Percentiles rank a stretch among this genome's conserved stretches.
phyloP scores from a whole-genome alignment of 64 coral and sea anemone genomes.

The Exaiptasia diaphana region DNA sequence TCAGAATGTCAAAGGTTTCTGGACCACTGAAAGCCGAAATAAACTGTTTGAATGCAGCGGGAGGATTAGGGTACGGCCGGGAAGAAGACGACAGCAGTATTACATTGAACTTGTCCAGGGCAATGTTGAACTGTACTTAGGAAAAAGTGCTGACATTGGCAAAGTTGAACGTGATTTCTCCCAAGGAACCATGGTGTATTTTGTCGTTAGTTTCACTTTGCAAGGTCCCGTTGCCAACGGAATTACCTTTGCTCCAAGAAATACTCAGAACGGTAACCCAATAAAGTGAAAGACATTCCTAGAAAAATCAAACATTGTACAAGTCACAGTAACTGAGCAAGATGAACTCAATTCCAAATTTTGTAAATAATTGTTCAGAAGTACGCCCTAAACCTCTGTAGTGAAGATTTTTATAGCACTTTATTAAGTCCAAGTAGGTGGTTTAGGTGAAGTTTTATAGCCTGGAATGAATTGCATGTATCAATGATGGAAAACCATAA shows the following conservation, averaged over 20 bases:
- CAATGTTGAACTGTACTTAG: conserved; percentile 61
- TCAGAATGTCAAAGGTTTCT: conserved; percentile 48
- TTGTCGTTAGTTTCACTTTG: conserved; percentile 88
- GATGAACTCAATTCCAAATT: no score
- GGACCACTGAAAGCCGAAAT: conserved; percentile 47
- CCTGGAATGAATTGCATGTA: no score
- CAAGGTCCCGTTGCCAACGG: conserved; percentile 78
- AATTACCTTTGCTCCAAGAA: conserved; percentile 53
- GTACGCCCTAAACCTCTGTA: no score
- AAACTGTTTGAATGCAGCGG: conserved; percentile 74
- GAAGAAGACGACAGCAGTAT: neutral
- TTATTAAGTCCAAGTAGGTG: no score
- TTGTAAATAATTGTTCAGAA: no score
- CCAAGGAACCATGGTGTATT: conserved; percentile 70
- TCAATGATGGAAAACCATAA: no score
- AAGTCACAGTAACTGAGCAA: no score
- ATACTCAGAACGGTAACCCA: no score
- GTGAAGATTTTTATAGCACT: no score
- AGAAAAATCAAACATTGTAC: no score
- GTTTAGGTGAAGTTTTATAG: no score
- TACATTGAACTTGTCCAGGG: conserved; percentile 70
- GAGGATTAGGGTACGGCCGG: conserved; percentile 53
- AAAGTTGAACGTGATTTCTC: conserved; percentile 58
- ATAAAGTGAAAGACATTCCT: no score
- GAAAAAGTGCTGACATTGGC: conserved; percentile 72